Base-by-base conservation (phyloP, 2,113 vertebrate species). In the Cottus gobio region DNA sequence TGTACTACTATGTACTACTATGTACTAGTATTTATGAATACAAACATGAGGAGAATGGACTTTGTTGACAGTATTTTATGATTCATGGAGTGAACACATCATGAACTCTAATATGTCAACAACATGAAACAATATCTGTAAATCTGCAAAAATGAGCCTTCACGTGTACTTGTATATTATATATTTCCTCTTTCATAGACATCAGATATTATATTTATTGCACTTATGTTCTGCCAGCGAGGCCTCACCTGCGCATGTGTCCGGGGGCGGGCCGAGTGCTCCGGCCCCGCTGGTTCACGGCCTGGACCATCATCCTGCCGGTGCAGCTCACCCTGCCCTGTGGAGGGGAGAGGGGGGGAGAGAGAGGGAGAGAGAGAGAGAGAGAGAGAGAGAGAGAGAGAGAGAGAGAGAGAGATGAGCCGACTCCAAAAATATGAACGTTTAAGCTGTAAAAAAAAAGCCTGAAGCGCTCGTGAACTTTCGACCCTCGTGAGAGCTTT, bases 271-370 rank as follows among this genome's bases (percentile, higher is more conserved):
- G 95, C 72, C 97, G 96, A 3, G 96, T 95, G 85, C 97, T 98
- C 60, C 98, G 96, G 24, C 98, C 98, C 89, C 98, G 95, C 79
- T 98, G 98, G 95, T 97, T 98, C 80, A 99, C 97, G 13, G 98
- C 97, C 91, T 99, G 98, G 3, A 99, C 98, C 98, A 99, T 99
- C 89, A 99, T 96, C 92, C 98, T 94, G 72, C 98, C 97, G 0
- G 98, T 99, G 85, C 98, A 99, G 83, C 98, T 99, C 80, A 95
- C 75, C 72, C 97, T 95, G 76, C 97, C 98, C 98, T 99, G 94
- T 36, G 28, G 46, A 30, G 50, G 50, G 79, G 24, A 8, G 18
- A 24, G 75, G 58, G 54, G 67, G 63, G 8, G 46, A 18, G 30
- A 77, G 79, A 11, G 62, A n/a, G n/a, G 34, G 75, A 68, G 54